Conservation (phyloP, 1,140 invertebrate genomes). For the Macrobrachium rosenbergii region DNA sequence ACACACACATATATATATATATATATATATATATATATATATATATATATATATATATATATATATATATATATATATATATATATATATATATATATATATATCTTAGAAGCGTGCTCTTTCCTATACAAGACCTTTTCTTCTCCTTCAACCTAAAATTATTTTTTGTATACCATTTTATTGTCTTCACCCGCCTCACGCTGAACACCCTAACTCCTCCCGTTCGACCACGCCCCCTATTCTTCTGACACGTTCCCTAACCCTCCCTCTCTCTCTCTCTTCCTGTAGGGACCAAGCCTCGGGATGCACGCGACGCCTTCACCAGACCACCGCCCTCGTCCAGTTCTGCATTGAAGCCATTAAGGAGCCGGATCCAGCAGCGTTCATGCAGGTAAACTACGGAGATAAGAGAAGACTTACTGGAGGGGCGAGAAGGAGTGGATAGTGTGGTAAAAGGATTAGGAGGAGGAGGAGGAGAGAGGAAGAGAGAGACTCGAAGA, state of each 20-base stretch:
- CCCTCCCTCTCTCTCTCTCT: background rate
- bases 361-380: conserved; percentile 95
- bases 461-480: too few species aligned
- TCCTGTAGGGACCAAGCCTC: conserved; percentile 82
- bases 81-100: conserved; percentile 3
- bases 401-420: background rate
- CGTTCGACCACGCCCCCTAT: conserved; percentile 68
- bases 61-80: conserved; percentile 33
- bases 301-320: conserved; percentile 85
- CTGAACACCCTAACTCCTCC: conserved; percentile 70
- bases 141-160: background rate
- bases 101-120: background rate
- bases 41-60: conserved; percentile 28
- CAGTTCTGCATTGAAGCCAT: conserved; percentile 99
- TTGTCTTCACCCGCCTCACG: conserved; percentile 9
- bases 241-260: conserved; percentile 58
- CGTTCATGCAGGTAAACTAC: conserved; percentile 87
- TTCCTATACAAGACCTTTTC: background rate
- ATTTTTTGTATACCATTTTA: background rate
- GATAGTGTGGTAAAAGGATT: too few species aligned
- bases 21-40: conserved; percentile 1
- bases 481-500: too few species aligned
- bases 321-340: conserved; percentile 93
- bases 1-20: too few species aligned
- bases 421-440: too few species aligned